Evolutionary conservation across 30 jellyfish, hydroid and myxozoan species (phyloP), one percentile per base, ranked within the genome.

Genomic region (Rhopilema esculentum): DNA sequence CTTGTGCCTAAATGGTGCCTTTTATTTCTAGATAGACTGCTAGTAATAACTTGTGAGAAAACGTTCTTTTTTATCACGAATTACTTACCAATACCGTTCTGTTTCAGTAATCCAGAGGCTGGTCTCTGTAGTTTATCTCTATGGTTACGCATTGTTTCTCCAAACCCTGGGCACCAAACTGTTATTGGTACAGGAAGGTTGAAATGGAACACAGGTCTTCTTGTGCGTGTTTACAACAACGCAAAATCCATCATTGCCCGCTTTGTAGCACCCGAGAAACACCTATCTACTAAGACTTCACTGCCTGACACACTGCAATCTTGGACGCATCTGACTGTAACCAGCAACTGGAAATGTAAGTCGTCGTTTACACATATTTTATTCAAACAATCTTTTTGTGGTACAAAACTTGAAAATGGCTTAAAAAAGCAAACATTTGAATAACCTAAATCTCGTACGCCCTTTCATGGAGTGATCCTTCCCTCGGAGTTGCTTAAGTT

Each of bases 61-160:
- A n/a, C n/a, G n/a, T n/a, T n/a, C n/a, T n/a, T n/a, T n/a, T n/a
- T n/a, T n/a, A n/a, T n/a, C n/a, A n/a, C n/a, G n/a, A n/a, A n/a
- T n/a, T n/a, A n/a, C n/a, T n/a, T n/a, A n/a, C n/a, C n/a, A n/a
- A n/a, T n/a, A n/a, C n/a, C n/a, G 0, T 32, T 81, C 8, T 24
- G 15, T 21, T 25, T 19, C 75, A 81, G 91, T 71, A 81, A 81
- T 29, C 91, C 91, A 16, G 75, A 49, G 2, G 1, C 24, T 0
- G 82, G 73, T 23, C 33, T 33, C 21, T 32, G n/a, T 65, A 81
- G 82, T 31, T 31, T 81, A 2, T 81, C 91, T 2, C 20, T 67
- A 1, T 81, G 91, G 91, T 16, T 81, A 28, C 20, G 53, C 32
- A 23, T 81, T 68, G 25, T 19, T 12, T n/a, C 91, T 19, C 66